Evolutionary conservation across 2,113 vertebrate species (phyloP), one percentile per base, ranked within the genome.

Genomic region (Nansenia antarctica): DNA sequence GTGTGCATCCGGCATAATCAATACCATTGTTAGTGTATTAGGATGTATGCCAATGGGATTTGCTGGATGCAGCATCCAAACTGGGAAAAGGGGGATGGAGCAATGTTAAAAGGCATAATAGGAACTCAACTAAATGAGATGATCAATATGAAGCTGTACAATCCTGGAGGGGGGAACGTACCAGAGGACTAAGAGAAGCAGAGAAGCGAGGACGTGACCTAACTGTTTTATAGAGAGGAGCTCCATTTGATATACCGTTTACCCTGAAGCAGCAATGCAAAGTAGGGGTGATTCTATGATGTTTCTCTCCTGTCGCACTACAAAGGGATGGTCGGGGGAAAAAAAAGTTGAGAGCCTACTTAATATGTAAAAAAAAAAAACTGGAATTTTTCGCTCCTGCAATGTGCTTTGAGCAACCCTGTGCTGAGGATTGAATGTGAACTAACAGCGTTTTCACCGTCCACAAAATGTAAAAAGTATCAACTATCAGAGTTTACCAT

Each of bases 231-330:
- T 65, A 20, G 39, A 34, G 67, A 30, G 62, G 2, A 22, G 62
- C 54, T 70, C 31, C 29, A 9, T 65, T 29, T 59, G n/a, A 70
- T 37, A 65, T 30, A 12, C 32, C 29, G 61, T 54, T 54, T 35
- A 34, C 67, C 62, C 63, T 42, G 49, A 3, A 45, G 63, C 57
- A 45, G 45, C 26, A 47, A 76, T 67, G 68, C 68, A 76, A 71
- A 71, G 54, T 39, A 70, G 68, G 49, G 35, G 22, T 52, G 34
- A 70, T 76, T 66, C 66, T 66, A 71, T 67, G 74, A 67, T 76
- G 62, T 45, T 67, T 60, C 58, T 11, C 53, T n/a, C 74, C 59
- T 59, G 22, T 39, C 20, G 49, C 59, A 62, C 60, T 70, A 67
- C 74, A 71, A 62, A 70, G 62, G 49, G 31, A 49, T 32, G 27